phyloP scores from a whole-genome alignment of 2,888 invertebrate genomes.

The Chromoteleia sp. region DNA sequence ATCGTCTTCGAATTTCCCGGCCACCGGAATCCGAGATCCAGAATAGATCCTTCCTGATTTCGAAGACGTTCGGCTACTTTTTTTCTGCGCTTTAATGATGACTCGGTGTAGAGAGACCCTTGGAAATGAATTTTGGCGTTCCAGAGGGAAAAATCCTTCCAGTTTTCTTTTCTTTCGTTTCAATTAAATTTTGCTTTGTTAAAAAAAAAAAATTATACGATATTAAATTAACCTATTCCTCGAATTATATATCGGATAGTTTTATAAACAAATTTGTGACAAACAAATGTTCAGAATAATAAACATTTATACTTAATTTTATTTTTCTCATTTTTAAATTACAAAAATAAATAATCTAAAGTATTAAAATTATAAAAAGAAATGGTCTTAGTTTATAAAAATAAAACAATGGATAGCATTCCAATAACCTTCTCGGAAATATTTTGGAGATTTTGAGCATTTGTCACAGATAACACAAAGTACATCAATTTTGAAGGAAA shows the following conservation, averaged over 20 bases:
- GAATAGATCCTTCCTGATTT: conserved; percentile 58
- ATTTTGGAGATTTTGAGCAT: not conserved
- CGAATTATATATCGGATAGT: too few relatives aligned
- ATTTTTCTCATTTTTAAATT: too few relatives aligned
- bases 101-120: conserved; percentile 21
- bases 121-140: conserved; percentile 45
- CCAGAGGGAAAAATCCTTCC: not conserved
- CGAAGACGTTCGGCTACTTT: conserved; percentile 35
- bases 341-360: too few relatives aligned
- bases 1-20: conserved; percentile 69
- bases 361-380: too few relatives aligned
- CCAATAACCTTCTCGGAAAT: too few relatives aligned
- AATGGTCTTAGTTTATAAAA: too few relatives aligned
- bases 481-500: conserved; percentile 3
- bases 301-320: too few relatives aligned
- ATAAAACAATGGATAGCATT: too few relatives aligned
- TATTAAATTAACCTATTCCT: too few relatives aligned
- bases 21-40: conserved; percentile 58
- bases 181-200: not conserved
- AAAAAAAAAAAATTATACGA: too few relatives aligned
- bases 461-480: not conserved
- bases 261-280: too few relatives aligned
- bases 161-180: conserved; percentile 2
- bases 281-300: too few relatives aligned
- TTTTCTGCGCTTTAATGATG: conserved; percentile 52